phyloP scores from a whole-genome alignment of 2,888 invertebrate genomes.

The Aphodius granarius region DNA sequence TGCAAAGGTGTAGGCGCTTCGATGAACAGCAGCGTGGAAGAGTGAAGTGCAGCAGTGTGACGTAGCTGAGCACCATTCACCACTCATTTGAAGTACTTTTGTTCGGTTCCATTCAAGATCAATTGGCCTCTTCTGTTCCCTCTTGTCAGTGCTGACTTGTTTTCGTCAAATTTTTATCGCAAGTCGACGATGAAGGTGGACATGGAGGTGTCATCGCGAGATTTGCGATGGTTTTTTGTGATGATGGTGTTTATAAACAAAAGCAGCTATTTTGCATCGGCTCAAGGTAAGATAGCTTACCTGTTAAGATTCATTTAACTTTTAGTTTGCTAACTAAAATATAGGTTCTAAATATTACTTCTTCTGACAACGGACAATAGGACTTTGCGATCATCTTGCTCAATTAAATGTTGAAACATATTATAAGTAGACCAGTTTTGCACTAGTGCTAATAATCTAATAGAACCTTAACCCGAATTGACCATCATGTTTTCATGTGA shows the following conservation, averaged over 20 bases:
- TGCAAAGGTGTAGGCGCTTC: not conserved
- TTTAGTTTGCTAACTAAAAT: too few species aligned
- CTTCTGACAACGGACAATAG: too few species aligned
- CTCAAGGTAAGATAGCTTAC: not conserved
- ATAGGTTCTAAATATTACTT: too few species aligned
- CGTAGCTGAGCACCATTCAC: not conserved
- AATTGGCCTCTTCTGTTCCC: not conserved
- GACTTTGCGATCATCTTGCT: not conserved
- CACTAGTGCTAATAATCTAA: not conserved
- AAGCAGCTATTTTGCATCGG: not conserved
- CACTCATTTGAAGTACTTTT: not conserved
- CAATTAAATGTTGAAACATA: not conserved
- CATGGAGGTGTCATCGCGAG: not conserved
- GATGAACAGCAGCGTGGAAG: not conserved
- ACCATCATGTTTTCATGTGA: not conserved
- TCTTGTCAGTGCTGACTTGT: not conserved
- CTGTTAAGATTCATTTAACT: too few species aligned
- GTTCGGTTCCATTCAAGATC: not conserved
- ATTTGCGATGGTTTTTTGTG: not conserved
- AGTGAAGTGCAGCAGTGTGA: not conserved
- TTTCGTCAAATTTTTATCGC: not conserved
- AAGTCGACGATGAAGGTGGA: not conserved
- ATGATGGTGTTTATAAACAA: not conserved
- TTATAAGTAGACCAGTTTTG: not conserved
- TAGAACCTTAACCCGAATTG: not conserved